Evolutionary conservation across 2,888 invertebrate species (phyloP).

Genomic region (Chorisops tibialis): DNA sequence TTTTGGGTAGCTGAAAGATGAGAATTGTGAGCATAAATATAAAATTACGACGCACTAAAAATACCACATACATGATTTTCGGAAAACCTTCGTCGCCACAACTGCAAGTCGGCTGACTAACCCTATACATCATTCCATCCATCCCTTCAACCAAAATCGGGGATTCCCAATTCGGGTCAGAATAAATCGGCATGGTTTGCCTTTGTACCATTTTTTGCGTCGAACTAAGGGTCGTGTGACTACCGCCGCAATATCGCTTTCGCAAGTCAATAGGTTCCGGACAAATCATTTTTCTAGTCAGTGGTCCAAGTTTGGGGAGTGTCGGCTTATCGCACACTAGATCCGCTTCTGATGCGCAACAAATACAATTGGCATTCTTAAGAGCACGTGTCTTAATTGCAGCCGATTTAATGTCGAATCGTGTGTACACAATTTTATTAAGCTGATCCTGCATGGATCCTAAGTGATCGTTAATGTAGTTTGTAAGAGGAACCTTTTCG

Average conservation of each 20-base stretch:
- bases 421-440: neutral
- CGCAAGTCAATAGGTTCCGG: neutral
- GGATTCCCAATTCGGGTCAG: neutral
- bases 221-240: slow-evolving; percentile 10
- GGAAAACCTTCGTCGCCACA: neutral
- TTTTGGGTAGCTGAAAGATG: neutral
- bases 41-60: neutral
- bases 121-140: slow-evolving; percentile 8
- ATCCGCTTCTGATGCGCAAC: neutral
- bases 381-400: neutral
- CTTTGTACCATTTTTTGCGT: neutral
- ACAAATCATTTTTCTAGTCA: neutral
- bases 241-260: slow-evolving; percentile 14
- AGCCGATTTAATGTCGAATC: neutral
- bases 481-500: neutral
- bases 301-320: neutral
- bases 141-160: neutral
- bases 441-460: neutral
- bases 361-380: slow-evolving; percentile 1
- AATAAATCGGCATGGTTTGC: neutral
- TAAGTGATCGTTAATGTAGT: neutral
- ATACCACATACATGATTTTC: slow-evolving; percentile 10
- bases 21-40: neutral
- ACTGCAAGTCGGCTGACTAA: neutral
- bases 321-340: neutral